Evolutionary conservation across 2,888 invertebrate genomes (phyloP).

Genomic region (Pseudoips prasinana): DNA sequence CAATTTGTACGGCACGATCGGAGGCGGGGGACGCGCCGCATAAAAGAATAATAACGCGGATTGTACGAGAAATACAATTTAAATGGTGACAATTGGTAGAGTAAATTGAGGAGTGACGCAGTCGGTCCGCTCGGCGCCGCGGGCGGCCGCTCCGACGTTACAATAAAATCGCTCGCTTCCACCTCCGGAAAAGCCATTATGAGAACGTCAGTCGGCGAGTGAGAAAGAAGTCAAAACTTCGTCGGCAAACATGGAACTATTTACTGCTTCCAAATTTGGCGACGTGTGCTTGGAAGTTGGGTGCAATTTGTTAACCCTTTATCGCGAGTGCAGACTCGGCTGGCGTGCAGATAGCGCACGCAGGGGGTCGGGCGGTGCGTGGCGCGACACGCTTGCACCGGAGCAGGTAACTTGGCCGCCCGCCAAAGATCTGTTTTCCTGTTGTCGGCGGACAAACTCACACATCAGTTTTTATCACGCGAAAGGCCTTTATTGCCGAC

Average conservation of each 20-base stretch:
- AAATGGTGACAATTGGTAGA: conserved; percentile 66
- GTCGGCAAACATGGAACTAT: conserved; percentile 70
- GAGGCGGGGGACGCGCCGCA: conserved; percentile 34
- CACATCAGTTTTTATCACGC: conserved; percentile 82
- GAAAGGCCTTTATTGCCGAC: conserved; percentile 80
- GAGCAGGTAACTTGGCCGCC: conserved; percentile 73
- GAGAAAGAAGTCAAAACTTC: conserved; percentile 75
- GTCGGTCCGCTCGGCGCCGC: conserved; percentile 42
- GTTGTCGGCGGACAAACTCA: conserved; percentile 76
- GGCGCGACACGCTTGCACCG: conserved; percentile 33
- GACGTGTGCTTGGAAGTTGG: conserved; percentile 71
- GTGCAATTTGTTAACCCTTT: conserved; percentile 77
- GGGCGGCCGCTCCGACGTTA: conserved; percentile 43
- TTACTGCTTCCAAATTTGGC: conserved; percentile 71
- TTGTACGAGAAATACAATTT: conserved; percentile 68
- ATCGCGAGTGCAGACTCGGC: conserved; percentile 56
- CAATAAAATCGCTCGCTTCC: conserved; percentile 48
- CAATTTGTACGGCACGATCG: conserved; percentile 43
- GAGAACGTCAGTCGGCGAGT: conserved; percentile 65
- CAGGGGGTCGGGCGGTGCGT: conserved; percentile 31
- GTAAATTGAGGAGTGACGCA: conserved; percentile 49
- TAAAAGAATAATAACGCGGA: conserved; percentile 68
- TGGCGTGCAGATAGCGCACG: conserved; percentile 35
- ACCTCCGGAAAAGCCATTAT: conserved; percentile 61
- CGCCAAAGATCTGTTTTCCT: conserved; percentile 80